phyloP scores from a whole-genome alignment of 2,888 invertebrate species.

The Meteorus colon region DNA sequence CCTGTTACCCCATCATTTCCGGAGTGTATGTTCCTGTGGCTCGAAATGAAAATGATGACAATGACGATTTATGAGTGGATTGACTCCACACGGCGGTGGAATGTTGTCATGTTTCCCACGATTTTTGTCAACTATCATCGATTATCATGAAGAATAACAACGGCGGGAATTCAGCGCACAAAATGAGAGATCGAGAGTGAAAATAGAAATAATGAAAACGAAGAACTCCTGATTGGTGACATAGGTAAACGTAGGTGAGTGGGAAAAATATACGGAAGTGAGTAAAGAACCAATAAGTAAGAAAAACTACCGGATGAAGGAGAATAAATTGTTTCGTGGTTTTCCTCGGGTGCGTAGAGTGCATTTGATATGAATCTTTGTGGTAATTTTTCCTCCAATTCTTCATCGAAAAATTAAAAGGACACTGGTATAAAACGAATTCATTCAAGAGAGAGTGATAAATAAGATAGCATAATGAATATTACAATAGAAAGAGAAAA shows the following conservation, averaged over 20 bases:
- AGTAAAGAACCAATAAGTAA: not conserved
- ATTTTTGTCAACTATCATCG: not conserved
- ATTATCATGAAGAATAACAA: not conserved
- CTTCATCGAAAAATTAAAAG: not conserved
- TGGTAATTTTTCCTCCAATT: constrained; percentile 6
- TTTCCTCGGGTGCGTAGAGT: constrained; percentile 11
- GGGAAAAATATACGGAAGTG: constrained; percentile 12
- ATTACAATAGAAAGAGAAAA: not conserved
- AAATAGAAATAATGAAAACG: constrained; percentile 2
- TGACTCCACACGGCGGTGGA: not conserved
- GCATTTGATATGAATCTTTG: not conserved
- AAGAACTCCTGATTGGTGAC: not conserved
- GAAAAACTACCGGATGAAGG: constrained; percentile 20
- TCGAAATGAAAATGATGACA: constrained; percentile 1
- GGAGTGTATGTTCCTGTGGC: not conserved
- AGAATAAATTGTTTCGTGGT: constrained; percentile 18
- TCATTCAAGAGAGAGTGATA: not conserved
- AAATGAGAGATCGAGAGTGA: constrained; percentile 22
- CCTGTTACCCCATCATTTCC: constrained; percentile 5
- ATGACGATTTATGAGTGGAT: not conserved
- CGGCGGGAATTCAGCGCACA: constrained; percentile 21
- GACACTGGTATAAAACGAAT: not conserved
- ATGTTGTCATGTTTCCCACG: not conserved
- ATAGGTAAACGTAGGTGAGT: not conserved
- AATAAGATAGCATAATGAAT: not conserved